Base-by-base conservation (phyloP, 2,113 vertebrate species). In the Cyprinodon tularosa region DNA sequence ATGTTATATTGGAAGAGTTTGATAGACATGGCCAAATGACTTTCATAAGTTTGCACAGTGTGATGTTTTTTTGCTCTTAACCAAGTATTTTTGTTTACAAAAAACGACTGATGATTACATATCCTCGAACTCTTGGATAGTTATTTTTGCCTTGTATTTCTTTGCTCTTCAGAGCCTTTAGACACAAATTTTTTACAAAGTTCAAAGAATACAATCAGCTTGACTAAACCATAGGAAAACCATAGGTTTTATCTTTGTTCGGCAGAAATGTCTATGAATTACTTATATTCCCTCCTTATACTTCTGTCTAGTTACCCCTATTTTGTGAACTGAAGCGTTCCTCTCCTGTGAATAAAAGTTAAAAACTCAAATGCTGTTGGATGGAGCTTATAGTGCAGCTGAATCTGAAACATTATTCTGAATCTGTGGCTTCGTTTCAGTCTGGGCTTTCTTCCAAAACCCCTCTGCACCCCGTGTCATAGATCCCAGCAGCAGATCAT, bases 401-500 rank as follows among this genome's bases (percentile, higher is more conserved):
- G 48, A 57, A 57, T 57, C 50, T 57, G 17, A 57, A 57, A 57
- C 62, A 77, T 73, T 81, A 77, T 82, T 71, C 15, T 45, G 66
- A 77, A 74, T 80, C 74, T 65, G 60, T 63, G 69, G 78, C 66
- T 83, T 67, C 7, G 40, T 81, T 90, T 87, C 76, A 78, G 73
- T 50, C 87, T 59, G 63, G 83, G 83, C 83, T 39, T 0, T 57
- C 71, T 50, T 88, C 81, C 88, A 88, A 77, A 85, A 87, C 62
- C 53, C 69, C 66, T 57, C 69, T 36, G 39, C 63, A 61, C 42
- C 68, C 73, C 67, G 53, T 87, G 87, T 91, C 82, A 89, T 44
- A 83, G 86, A 89, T 86, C 68, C 76, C 81, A 82, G 76, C 78
- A 71, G 61, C 84, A 77, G 86, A 89, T 90, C 91, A 87, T 78